These are phyloP conservation scores for Stratiomys singularior DNA, from an alignment of 2,888 invertebrate genomes.

Conservation along the genomic window DNA sequence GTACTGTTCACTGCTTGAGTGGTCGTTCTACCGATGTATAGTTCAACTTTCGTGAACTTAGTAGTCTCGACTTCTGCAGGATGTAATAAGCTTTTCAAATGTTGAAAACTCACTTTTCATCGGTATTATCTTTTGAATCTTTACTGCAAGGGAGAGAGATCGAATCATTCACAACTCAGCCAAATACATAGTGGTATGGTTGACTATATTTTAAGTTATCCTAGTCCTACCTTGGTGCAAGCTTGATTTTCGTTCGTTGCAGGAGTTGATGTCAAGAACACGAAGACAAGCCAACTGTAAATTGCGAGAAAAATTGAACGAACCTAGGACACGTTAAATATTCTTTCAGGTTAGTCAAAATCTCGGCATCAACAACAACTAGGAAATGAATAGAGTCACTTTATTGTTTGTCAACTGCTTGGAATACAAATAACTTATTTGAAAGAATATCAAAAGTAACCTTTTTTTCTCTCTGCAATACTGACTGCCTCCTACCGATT, in stretches of 20 bases:
- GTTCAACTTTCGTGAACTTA: neutral
- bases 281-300: neutral
- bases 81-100: neutral
- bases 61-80: neutral
- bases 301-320: neutral
- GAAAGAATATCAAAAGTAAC: conserved; percentile 1
- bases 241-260: neutral
- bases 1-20: neutral
- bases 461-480: neutral
- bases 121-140: neutral
- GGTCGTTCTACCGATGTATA: neutral
- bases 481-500: neutral
- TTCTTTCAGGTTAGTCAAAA: neutral
- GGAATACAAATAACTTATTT: conserved; percentile 18
- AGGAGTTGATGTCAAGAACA: neutral
- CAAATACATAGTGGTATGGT: neutral
- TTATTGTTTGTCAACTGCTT: conserved; percentile 13
- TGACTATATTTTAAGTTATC: neutral
- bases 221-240: neutral
- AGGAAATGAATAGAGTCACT: neutral
- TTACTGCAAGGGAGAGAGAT: neutral
- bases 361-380: neutral
- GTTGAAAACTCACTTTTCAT: neutral
- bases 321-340: neutral
- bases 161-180: neutral